phyloP scores from a whole-genome alignment of 2,797 vertebrate species.

The Sarcophilus harrisii region DNA sequence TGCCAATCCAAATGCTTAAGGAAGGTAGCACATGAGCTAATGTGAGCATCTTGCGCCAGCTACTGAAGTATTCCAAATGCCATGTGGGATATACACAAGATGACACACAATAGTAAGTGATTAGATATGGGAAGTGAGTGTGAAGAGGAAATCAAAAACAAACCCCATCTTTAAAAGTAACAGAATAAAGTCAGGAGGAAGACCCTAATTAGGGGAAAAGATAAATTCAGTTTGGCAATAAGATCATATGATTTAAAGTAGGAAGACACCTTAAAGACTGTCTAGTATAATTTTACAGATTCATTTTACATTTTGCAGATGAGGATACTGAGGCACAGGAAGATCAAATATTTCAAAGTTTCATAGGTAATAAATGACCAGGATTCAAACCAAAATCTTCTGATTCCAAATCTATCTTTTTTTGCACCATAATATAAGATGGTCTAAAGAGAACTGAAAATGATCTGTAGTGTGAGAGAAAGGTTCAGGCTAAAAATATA shows the following conservation, averaged over 20 bases:
- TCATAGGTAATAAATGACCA: background rate
- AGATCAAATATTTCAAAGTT: background rate
- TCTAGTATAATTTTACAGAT: background rate
- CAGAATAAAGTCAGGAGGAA: background rate
- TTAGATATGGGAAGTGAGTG: background rate
- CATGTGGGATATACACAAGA: background rate
- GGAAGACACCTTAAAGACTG: background rate
- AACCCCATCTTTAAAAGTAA: background rate
- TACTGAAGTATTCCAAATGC: background rate
- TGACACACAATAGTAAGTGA: background rate
- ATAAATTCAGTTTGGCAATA: background rate
- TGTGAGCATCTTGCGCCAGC: background rate
- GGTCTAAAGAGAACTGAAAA: background rate
- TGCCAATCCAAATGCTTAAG: background rate
- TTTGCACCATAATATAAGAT: background rate
- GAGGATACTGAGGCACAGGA: background rate
- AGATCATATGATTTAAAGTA: background rate
- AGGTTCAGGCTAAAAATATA: background rate
- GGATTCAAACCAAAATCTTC: background rate
- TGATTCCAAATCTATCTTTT: background rate
- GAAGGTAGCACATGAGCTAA: background rate
- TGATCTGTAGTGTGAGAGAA: background rate
- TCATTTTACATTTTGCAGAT: background rate
- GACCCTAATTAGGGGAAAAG: background rate
- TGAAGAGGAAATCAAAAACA: background rate